Base-by-base conservation (phyloP, 2,888 invertebrate species). In the Lobophora halterata region DNA sequence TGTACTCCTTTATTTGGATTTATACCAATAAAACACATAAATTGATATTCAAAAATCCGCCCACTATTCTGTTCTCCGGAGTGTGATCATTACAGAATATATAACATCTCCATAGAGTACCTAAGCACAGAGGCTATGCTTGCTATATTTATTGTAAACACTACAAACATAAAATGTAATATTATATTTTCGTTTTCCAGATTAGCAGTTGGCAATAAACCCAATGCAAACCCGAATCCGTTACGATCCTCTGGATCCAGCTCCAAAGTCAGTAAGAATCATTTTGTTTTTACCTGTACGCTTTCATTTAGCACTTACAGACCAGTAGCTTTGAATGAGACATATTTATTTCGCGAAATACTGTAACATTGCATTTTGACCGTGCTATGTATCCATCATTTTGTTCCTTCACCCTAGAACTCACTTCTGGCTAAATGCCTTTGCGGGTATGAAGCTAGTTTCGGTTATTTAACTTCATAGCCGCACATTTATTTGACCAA, bases 181-280 rank as follows among this genome's bases (percentile, higher is more conserved):
- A 7, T 14, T 9, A 24, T 11, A 0, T 27, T 40, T 47, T 12
- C 16, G 7, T 9, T 47, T 89, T 40, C n/a, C 79, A 92, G 92
- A 88, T 82, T 78, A 58, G 69, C 85, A 62, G 76, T 79, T 65
- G 79, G 79, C 75, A 79, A 79, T 75, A 81, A 83, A 65, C 65
- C 86, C 69, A 79, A 81, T 71, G 66, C 83, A 72, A 79, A 83
- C 82, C 82, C 78, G 82, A 88, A 79, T 85, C 83, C 82, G 80
- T 76, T 86, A 77, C 88, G 85, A 83, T 86, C 82, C 71, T 77
- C 87, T 79, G 88, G 86, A 88, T 83, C 92, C 91, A 92, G 93
- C 91, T 92, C 93, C 96, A 97, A 97, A 97, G 97, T 97, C 97
- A 97, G 97, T 97, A 97, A 97, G 97, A 97, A 96, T 93, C 93